Conservation (phyloP, 1,140 invertebrate genomes). For the Cephus cinctus region DNA sequence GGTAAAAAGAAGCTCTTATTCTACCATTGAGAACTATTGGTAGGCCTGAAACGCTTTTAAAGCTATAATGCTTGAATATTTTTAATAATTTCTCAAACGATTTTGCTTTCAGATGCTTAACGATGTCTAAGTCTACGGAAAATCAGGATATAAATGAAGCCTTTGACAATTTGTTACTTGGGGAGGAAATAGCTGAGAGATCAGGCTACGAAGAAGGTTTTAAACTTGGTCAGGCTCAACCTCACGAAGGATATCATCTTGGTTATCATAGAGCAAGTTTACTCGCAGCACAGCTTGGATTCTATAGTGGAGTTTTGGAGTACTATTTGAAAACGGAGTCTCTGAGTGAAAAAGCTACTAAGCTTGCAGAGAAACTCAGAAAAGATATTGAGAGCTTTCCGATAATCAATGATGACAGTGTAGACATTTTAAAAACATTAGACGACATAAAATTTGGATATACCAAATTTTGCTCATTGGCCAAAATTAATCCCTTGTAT, state of each 20-base stretch:
- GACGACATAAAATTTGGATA: conserved; percentile 67
- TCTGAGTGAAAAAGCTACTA: conserved; percentile 55
- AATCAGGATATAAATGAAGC: conserved; percentile 43
- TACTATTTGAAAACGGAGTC: conserved; percentile 27
- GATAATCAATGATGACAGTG: conserved; percentile 60
- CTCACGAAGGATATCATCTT: conserved; percentile 46
- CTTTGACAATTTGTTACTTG: conserved; percentile 46
- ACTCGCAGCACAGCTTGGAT: conserved; percentile 47
- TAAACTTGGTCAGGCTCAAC: conserved; percentile 33
- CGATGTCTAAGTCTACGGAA: background rate
- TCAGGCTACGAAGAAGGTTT: conserved; percentile 44
- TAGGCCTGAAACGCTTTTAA: no score
- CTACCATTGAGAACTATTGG: no score
- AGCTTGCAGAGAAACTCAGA: conserved; percentile 58
- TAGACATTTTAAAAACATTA: conserved; percentile 63
- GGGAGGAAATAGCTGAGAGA: conserved; percentile 43
- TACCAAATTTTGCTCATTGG: conserved; percentile 65
- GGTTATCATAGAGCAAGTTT: conserved; percentile 48
- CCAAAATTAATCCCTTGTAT: conserved; percentile 60
- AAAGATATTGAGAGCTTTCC: conserved; percentile 67
- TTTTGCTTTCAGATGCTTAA: no score
- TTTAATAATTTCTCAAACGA: no score
- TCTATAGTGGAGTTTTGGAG: conserved; percentile 42
- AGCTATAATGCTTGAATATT: no score
- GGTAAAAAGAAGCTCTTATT: no score